Base-by-base conservation (phyloP, 2,888 invertebrate genomes). In the Drosophila neoperkinsi region DNA sequence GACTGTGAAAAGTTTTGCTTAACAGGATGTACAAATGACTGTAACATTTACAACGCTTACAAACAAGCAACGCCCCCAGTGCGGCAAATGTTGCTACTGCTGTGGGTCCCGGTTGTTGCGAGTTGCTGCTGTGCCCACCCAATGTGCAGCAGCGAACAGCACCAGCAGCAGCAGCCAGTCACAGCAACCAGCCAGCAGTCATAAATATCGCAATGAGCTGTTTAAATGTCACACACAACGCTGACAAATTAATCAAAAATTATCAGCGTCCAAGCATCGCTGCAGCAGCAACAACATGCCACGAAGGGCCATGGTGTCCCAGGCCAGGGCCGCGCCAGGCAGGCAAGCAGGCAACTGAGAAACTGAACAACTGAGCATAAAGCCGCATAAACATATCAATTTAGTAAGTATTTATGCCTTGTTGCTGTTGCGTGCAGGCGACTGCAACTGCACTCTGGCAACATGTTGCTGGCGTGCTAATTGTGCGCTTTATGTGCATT, bases 191-290 rank as follows among this genome's bases (percentile, higher is more conserved):
- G 57, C 50, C 77, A 84, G 79, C 81, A 84, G 86, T 88, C 89
- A 88, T 90, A 88, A 88, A 87, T 87, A 90, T 90, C 87, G 89
- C 87, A 87, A 88, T 90, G 90, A 88, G 85, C 90, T 90, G 90
- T 79, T 87, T 90, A 90, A 86, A 90, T 88, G 87, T 88, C 87
- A 88, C 90, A 88, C 80, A 84, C 87, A 90, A 79, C 89, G 82
- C 87, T 90, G 87, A 88, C 87, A 88, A 88, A 88, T 88, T 90
- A 88, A 88, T 88, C 90, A 88, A 88, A 88, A 88, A 89, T 88
- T 90, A 88, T 88, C 87, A 84, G 84, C 63, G 78, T 59, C 69
- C 80, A 82, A 84, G 84, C 87, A 88, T 88, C 87, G 75, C 74
- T 43, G 73, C 79, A 64, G 50, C 84, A 71, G 16, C 73, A 71